Conservation (phyloP, 1,140 invertebrate genomes). For the Forficula auricularia region DNA sequence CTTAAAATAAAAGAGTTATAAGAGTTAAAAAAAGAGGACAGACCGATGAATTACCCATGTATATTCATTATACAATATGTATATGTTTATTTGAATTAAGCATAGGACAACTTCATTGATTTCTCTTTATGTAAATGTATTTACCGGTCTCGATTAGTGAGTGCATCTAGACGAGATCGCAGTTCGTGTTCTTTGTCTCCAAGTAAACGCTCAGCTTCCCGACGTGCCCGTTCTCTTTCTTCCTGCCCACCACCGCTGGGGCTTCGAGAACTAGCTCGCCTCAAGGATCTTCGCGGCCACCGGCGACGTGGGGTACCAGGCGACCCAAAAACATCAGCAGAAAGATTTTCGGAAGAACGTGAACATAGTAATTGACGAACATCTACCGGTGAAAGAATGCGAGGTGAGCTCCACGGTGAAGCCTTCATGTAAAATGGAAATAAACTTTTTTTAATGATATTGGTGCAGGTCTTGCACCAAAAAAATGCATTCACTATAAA, state of each 20-base stretch:
- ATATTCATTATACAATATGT: too few relatives aligned
- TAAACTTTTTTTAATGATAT: too few relatives aligned
- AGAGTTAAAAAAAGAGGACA: too few relatives aligned
- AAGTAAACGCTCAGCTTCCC: conserved; percentile 21
- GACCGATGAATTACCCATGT: too few relatives aligned
- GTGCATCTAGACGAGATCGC: conserved; percentile 18
- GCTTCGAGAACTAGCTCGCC: conserved; percentile 13
- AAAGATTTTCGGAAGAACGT: conserved; percentile 31
- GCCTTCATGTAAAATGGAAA: conserved; percentile 17
- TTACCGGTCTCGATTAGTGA: conserved; percentile 20
- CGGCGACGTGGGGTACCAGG: conserved; percentile 18
- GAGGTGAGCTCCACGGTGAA: conserved; percentile 34
- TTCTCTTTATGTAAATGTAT: too few relatives aligned
- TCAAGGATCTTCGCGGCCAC: conserved; percentile 22
- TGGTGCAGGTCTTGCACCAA: too few relatives aligned
- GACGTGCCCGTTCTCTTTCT: conserved; percentile 12
- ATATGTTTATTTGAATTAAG: too few relatives aligned
- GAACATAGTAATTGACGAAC: conserved; percentile 30
- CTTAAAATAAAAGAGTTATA: too few relatives aligned
- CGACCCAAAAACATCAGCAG: conserved; percentile 19
- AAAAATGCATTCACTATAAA: too few relatives aligned
- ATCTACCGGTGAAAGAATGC: conserved; percentile 32
- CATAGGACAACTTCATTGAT: too few relatives aligned
- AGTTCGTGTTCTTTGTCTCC: conserved; percentile 23
- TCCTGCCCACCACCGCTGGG: conserved; percentile 6